Evolutionary conservation across 1,140 invertebrate genomes (phyloP).

Genomic region (Zaprionus tsacasi): DNA sequence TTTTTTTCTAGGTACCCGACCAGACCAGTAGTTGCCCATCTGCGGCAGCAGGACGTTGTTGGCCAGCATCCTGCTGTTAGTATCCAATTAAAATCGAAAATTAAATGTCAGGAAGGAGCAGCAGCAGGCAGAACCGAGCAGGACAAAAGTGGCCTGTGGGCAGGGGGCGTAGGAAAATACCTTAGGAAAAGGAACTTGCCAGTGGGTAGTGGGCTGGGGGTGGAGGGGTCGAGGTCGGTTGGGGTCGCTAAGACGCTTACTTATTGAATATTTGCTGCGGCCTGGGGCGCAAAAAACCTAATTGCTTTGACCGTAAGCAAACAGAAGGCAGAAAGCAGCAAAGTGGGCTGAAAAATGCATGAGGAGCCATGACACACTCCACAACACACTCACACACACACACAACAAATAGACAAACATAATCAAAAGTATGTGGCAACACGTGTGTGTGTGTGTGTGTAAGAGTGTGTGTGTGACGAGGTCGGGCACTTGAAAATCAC

Average conservation of each 20-base stretch:
- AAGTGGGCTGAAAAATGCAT: slow-evolving; percentile 70
- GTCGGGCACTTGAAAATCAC: slow-evolving; percentile 74
- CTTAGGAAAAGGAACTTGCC: background rate
- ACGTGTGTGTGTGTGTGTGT: background rate
- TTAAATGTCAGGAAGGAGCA: slow-evolving; percentile 74
- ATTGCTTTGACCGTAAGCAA: slow-evolving; percentile 80
- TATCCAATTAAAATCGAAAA: slow-evolving; percentile 84
- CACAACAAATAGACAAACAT: slow-evolving; percentile 80
- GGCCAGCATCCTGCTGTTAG: slow-evolving; percentile 80
- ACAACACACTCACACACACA: too few relatives aligned
- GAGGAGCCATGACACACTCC: slow-evolving; percentile 45
- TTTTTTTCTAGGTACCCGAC: slow-evolving; percentile 47
- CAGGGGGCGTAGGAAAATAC: slow-evolving; percentile 2
- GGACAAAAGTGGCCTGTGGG: slow-evolving; percentile 6
- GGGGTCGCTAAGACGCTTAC: slow-evolving; percentile 71
- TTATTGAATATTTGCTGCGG: slow-evolving; percentile 73
- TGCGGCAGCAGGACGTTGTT: slow-evolving; percentile 51
- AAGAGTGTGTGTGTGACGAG: slow-evolving; percentile 19
- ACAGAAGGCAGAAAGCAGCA: slow-evolving; percentile 35
- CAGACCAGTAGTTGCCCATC: slow-evolving; percentile 47
- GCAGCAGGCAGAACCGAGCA: slow-evolving; percentile 16
- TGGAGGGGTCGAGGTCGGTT: background rate
- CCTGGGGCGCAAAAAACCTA: slow-evolving; percentile 73
- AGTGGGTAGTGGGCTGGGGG: background rate
- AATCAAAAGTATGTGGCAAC: slow-evolving; percentile 69